Percentiles rank a stretch among this genome's conserved stretches.
These are phyloP conservation scores for Desoria tigrina DNA, from an alignment of 2,888 invertebrate genomes.

Conservation along the genomic window DNA sequence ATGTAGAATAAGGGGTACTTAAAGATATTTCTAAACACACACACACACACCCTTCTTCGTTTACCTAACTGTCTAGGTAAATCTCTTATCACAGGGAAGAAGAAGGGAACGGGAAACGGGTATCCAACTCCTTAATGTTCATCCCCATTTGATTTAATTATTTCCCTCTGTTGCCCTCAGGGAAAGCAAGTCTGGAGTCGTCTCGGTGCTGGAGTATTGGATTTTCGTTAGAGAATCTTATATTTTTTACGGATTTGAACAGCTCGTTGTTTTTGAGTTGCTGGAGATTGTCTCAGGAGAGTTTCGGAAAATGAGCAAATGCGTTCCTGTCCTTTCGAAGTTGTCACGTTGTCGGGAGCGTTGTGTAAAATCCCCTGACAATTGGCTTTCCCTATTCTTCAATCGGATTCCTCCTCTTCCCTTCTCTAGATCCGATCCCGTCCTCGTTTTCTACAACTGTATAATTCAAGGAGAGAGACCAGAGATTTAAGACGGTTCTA, in stretches of 20 bases:
- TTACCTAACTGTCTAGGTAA: no score
- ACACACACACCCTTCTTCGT: no score
- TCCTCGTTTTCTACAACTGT: not conserved
- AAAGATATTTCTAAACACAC: no score
- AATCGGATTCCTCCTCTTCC: constrained; percentile 19
- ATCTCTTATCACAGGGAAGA: no score
- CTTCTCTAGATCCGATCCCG: constrained; percentile 1
- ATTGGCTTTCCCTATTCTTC: constrained; percentile 43
- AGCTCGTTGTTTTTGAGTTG: constrained; percentile 17
- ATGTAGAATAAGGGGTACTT: no score
- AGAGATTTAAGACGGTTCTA: no score
- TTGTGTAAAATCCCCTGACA: constrained; percentile 51
- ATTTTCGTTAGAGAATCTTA: not conserved
- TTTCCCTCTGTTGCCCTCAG: constrained; percentile 5
- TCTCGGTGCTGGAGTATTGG: not conserved
- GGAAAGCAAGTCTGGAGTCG: not conserved
- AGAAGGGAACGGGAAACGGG: no score
- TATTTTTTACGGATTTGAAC: constrained; percentile 13
- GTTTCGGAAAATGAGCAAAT: constrained; percentile 51
- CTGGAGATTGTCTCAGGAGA: constrained; percentile 42
- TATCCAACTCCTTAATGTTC: no score
- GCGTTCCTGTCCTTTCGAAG: constrained; percentile 49
- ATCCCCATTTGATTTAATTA: constrained; percentile 4
- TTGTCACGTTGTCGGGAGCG: constrained; percentile 52
- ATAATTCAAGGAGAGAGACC: not conserved